Evolutionary conservation across 2,888 invertebrate genomes (phyloP).

Genomic region (Pantelozetes paolii): DNA sequence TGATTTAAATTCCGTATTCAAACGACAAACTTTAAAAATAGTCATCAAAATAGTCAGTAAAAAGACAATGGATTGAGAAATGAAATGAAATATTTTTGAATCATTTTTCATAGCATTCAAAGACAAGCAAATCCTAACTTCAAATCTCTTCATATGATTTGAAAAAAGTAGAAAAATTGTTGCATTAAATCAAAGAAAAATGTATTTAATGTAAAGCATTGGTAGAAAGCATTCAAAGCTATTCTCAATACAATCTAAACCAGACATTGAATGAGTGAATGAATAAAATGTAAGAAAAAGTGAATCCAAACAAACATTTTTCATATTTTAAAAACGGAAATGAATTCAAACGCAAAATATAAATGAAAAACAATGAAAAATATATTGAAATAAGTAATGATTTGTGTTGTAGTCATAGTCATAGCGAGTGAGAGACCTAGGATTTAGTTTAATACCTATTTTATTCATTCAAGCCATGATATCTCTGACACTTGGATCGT

Average conservation of each 20-base stretch:
- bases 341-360: conserved; percentile 14
- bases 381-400: not conserved
- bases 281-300: not conserved
- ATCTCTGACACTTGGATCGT: conserved; percentile 22
- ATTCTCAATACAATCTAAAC: not conserved
- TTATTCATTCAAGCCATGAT: conserved; percentile 10
- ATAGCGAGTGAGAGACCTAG: not conserved
- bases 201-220: not conserved
- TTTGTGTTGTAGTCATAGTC: not conserved
- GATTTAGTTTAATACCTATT: not conserved
- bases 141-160: conserved; percentile 9
- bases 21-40: not conserved
- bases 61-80: not conserved
- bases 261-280: not conserved
- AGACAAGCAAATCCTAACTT: conserved; percentile 6
- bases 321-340: conserved; percentile 23
- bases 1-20: not conserved
- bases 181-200: conserved; percentile 3
- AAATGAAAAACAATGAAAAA: conserved; percentile 7
- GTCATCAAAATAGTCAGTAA: conserved; percentile 3
- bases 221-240: not conserved
- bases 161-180: not conserved
- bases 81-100: not conserved
- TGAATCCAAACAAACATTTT: conserved; percentile 5
- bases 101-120: not conserved